Conservation (phyloP, 2,113 vertebrate genomes). For the Crotalus horridus region DNA sequence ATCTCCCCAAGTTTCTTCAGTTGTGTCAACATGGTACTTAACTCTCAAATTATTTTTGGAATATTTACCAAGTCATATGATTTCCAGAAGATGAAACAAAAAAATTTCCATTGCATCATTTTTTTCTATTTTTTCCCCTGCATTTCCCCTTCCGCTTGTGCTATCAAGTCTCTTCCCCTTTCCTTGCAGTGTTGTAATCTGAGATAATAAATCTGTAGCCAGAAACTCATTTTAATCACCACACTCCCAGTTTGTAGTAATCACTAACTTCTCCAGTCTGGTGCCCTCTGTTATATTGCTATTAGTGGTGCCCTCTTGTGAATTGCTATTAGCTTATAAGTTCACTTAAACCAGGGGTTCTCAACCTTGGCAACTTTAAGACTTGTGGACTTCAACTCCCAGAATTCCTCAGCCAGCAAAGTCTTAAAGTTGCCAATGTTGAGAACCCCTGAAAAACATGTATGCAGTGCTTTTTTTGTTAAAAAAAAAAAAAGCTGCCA, state of each 20-base stretch:
- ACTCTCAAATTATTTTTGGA: background rate
- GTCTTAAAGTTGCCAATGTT: too few species aligned
- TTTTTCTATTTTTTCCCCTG: background rate
- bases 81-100: background rate
- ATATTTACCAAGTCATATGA: background rate
- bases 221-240: background rate
- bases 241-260: background rate
- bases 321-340: background rate
- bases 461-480: background rate
- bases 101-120: background rate
- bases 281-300: background rate
- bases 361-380: too few species aligned
- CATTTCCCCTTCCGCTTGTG: background rate
- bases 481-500: too few species aligned
- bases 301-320: background rate
- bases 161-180: background rate
- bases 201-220: background rate
- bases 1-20: background rate
- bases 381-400: too few species aligned
- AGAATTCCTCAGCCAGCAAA: too few species aligned
- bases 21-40: background rate
- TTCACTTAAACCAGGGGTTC: background rate
- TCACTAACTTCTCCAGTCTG: background rate
- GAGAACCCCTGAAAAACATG: too few species aligned
- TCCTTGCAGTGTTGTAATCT: background rate